Evolutionary conservation across 2,113 vertebrate species (phyloP).

Genomic region (Anseranas semipalmata): DNA sequence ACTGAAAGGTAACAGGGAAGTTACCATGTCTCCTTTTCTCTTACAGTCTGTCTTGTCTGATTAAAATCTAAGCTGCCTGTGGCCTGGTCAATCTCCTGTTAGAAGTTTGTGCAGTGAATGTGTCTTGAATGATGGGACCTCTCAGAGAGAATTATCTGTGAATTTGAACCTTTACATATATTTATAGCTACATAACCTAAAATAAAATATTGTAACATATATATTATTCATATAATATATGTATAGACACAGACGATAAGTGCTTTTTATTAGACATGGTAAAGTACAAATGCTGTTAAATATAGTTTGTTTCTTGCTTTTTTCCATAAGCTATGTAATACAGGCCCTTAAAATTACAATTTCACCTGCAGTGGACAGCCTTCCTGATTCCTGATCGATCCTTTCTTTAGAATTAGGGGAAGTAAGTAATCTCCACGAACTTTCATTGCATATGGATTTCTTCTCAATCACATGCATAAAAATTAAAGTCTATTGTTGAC

Average conservation of each 20-base stretch:
- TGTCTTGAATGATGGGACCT: background rate
- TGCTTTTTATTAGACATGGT: background rate
- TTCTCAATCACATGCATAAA: background rate
- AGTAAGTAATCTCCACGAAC: background rate
- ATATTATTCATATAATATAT: background rate
- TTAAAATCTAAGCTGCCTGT: background rate
- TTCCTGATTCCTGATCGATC: background rate
- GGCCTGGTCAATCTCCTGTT: background rate
- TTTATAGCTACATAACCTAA: background rate
- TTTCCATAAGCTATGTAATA: background rate
- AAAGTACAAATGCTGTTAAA: background rate
- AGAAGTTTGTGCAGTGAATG: background rate
- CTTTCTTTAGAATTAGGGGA: background rate
- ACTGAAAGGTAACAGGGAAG: background rate
- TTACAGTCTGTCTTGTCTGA: fast-evolving
- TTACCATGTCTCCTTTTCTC: background rate
- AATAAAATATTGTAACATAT: background rate
- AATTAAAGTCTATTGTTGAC: background rate
- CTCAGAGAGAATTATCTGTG: background rate
- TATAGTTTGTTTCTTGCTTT: background rate
- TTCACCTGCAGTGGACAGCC: background rate
- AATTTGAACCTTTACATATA: background rate
- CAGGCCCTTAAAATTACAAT: background rate
- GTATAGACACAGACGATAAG: background rate
- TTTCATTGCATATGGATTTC: background rate